Conservation (phyloP, 2,888 invertebrate species). For the Aphidoletes aphidimyza region DNA sequence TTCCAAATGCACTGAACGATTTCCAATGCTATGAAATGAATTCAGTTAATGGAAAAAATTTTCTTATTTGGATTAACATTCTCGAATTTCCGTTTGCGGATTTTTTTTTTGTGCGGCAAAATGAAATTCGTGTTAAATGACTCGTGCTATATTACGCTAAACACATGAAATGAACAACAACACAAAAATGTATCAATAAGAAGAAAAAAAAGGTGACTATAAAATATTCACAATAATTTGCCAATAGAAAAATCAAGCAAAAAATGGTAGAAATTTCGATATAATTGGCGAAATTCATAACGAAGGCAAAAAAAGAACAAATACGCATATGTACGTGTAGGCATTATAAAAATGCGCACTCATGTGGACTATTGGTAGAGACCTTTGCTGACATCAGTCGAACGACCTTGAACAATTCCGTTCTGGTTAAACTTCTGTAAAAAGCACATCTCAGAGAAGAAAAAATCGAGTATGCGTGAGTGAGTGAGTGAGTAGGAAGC, state of each 20-base stretch:
- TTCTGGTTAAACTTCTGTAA: neutral
- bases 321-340: neutral
- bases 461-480: neutral
- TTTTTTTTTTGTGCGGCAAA: too few relatives aligned
- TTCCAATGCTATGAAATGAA: neutral
- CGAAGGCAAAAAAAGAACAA: neutral
- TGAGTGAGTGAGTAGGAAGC: neutral
- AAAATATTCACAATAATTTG: neutral
- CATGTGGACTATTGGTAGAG: neutral
- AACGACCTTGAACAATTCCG: neutral
- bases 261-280: neutral
- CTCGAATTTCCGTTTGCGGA: neutral
- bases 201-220: neutral
- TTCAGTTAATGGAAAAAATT: neutral
- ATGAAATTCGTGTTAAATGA: too few relatives aligned
- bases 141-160: too few relatives aligned
- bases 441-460: neutral
- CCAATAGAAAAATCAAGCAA: neutral
- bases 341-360: neutral
- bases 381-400: neutral
- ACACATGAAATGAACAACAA: neutral
- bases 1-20: constrained; percentile 1
- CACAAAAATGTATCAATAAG: neutral
- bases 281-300: neutral
- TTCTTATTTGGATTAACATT: neutral